Evolutionary conservation across 2,113 vertebrate genomes (phyloP).

Genomic region (Chloebia gouldiae): DNA sequence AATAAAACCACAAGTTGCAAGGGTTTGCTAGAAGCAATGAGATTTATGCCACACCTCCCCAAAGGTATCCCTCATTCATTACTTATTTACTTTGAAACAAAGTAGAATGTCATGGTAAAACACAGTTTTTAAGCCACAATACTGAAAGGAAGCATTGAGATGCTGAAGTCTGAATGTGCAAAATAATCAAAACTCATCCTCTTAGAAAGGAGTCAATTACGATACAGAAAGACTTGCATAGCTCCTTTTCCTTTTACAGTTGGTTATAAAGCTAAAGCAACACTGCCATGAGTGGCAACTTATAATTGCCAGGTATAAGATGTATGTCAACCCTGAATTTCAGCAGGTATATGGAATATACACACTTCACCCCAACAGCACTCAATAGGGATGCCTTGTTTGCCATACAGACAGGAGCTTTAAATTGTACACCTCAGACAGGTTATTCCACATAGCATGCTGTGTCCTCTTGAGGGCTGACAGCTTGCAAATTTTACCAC

Average conservation of each 20-base stretch:
- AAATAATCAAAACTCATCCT: not conserved
- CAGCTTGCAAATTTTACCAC: not conserved
- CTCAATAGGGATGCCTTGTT: not conserved
- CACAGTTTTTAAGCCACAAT: not conserved
- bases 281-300: not conserved
- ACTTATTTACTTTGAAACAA: not conserved
- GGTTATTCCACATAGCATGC: not conserved
- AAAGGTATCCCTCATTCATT: not conserved
- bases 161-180: not conserved
- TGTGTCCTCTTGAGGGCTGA: not conserved
- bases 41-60: not conserved
- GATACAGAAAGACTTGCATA: not conserved
- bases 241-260: not conserved
- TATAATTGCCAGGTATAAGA: not conserved
- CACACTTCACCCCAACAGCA: not conserved
- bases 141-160: not conserved
- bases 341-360: not conserved
- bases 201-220: not conserved
- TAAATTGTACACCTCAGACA: not conserved
- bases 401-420: not conserved
- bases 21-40: not conserved
- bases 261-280: not conserved
- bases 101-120: not conserved
- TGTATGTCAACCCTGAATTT: not conserved
- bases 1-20: conserved; percentile 46